Conservation (phyloP, 2,888 invertebrate species). For the Lepidochrysops patricia region DNA sequence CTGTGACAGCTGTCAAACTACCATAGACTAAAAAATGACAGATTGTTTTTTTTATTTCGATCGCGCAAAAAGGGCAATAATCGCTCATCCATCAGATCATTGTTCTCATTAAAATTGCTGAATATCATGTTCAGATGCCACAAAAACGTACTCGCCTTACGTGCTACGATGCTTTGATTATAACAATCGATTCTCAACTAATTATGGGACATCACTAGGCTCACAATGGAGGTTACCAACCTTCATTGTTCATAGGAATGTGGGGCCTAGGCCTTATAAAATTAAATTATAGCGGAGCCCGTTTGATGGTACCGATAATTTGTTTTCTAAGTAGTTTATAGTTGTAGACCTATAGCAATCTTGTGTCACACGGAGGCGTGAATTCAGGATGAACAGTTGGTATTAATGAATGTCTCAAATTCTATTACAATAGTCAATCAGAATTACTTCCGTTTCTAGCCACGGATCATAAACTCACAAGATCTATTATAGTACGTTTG, state of each 20-base stretch:
- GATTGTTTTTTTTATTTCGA: not conserved
- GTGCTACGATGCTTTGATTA: slow-evolving; percentile 20
- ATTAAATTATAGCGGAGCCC: not conserved
- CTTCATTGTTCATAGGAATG: slow-evolving; percentile 31
- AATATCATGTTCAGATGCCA: slow-evolving; percentile 7
- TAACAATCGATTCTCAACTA: slow-evolving; percentile 43
- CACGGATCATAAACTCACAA: no score
- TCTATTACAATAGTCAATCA: no score
- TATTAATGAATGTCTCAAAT: no score
- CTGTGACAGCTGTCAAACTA: not conserved
- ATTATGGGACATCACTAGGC: slow-evolving; percentile 61
- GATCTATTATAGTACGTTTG: no score
- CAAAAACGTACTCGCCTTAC: slow-evolving; percentile 1
- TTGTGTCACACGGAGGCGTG: no score
- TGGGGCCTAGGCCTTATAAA: slow-evolving; percentile 13
- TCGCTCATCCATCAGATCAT: slow-evolving; percentile 1
- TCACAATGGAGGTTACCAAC: slow-evolving; percentile 56
- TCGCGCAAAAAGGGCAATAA: not conserved
- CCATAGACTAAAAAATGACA: not conserved
- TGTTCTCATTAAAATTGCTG: slow-evolving; percentile 5
- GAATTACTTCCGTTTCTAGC: no score
- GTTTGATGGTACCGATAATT: not conserved
- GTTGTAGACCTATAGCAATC: no score
- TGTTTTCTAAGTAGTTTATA: not conserved
- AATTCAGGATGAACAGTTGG: no score